Percentiles rank a stretch among this genome's conserved stretches.
Evolutionary conservation across 2,888 invertebrate species (phyloP).

Genomic region (Nowickia ferox): DNA sequence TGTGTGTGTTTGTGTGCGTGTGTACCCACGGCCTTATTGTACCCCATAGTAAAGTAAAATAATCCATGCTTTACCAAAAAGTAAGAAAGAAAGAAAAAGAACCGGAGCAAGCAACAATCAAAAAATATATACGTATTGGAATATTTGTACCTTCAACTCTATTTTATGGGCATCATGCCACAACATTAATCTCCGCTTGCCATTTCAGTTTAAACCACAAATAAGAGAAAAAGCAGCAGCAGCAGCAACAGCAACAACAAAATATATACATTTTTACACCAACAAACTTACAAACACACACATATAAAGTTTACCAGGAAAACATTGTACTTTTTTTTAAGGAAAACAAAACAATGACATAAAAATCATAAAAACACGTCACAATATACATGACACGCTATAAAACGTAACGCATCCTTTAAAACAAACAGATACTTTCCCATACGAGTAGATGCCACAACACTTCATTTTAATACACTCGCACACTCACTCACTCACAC

Average conservation of each 20-base stretch:
- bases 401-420: constrained; percentile 68
- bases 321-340: constrained; percentile 33
- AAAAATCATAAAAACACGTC: constrained; percentile 65
- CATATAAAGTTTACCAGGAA: constrained; percentile 14
- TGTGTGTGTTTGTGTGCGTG: not conserved
- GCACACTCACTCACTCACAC: constrained; percentile 1
- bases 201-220: constrained; percentile 75
- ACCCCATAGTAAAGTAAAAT: constrained; percentile 64
- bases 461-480: not conserved
- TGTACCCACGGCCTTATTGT: constrained; percentile 38
- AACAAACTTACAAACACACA: not conserved
- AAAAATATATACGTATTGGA: constrained; percentile 35
- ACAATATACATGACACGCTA: constrained; percentile 67
- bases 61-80: constrained; percentile 24
- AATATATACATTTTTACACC: constrained; percentile 9
- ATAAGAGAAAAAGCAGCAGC: constrained; percentile 39
- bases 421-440: constrained; percentile 41
- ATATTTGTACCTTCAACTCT: constrained; percentile 66
- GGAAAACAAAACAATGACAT: constrained; percentile 57
- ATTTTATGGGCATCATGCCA: constrained; percentile 75
- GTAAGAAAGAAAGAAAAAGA: constrained; percentile 19
- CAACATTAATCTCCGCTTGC: constrained; percentile 81
- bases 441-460: not conserved
- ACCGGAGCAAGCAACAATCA: constrained; percentile 6
- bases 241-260: constrained; percentile 8